Evolutionary conservation across 2,113 vertebrate species (phyloP).

Genomic region (Oreocharis arfaki): DNA sequence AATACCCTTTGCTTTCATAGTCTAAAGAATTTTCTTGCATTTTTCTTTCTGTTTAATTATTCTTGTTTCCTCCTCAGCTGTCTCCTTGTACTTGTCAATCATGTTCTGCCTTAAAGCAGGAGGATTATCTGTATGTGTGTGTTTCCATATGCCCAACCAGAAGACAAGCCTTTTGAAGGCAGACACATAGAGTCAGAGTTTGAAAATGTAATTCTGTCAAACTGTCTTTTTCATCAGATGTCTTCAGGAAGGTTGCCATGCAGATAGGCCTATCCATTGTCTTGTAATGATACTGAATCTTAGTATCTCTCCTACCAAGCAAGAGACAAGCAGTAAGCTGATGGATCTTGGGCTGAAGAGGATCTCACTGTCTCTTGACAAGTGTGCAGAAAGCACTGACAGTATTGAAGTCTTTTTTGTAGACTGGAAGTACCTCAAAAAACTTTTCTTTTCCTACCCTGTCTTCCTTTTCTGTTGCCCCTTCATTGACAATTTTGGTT

Average conservation of each 20-base stretch:
- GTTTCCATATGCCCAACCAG: background rate
- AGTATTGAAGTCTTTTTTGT: background rate
- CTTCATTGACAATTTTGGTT: background rate
- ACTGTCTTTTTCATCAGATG: background rate
- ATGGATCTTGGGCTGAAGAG: background rate
- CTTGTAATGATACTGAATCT: background rate
- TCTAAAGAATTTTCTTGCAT: background rate
- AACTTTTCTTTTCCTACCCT: background rate
- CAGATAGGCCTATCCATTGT: background rate
- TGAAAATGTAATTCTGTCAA: background rate
- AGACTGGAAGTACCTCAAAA: background rate
- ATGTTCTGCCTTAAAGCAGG: background rate
- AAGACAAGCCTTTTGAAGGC: constrained; percentile 19
- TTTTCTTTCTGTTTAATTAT: background rate
- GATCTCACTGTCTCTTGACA: background rate
- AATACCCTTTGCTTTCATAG: background rate
- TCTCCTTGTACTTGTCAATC: background rate
- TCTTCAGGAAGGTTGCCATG: background rate
- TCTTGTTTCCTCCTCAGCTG: background rate
- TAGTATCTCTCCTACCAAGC: background rate
- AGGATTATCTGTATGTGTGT: background rate
- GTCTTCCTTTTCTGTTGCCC: background rate
- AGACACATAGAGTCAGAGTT: background rate
- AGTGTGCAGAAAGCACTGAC: background rate
- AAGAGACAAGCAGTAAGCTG: background rate